Evolutionary conservation across 1,140 invertebrate genomes (phyloP), one percentile per base, ranked within the genome.

Genomic region (Atta texana): DNA sequence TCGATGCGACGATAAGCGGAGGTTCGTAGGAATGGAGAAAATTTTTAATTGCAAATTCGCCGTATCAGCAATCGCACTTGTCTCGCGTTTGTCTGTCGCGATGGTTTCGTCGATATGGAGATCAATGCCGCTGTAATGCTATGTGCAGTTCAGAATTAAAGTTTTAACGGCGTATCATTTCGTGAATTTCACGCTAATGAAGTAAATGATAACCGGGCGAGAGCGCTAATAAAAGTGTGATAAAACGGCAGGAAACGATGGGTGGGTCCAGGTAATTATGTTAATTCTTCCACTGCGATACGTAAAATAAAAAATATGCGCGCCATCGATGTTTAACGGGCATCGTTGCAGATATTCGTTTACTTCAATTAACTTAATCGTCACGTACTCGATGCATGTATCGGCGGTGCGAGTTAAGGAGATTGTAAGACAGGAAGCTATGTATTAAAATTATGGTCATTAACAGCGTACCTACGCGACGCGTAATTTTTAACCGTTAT

Each of bases 341-440:
- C 28, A 14, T 18, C 64, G 53, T 75, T 57, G 87, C 34, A 39
- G 34, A 87, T 90, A 88, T 85, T 90, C 89, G 86, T 90, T 90
- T 90, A 90, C 75, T 69, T 75, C 85, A 88, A 90, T 90, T 90
- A 90, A 90, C 78, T 90, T 90, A 88, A 90, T 88, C 86, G 86
- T 75, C 68, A 72, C 71, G 85, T 87, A 66, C 39, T 75, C 53
- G 51, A 63, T 76, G 86, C 44, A 16, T n/a, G 57, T 57, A 61
- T 57, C 55, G 89, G 75, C 74, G 53, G 31, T 16, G 10, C 34
- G 49, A 74, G 49, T 63, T 87, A 84, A 85, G 51, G 61, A 28
- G 72, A 49, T 53, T 71, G 89, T 87, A 90, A 90, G 80, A 88
- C 89, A 61, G 89, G 89, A 90, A 90, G 89, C 88, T 57, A 76